Conservation (phyloP, 2,113 vertebrate genomes). For the zebrafish (Danio rerio) region GRCz12tu NC_133178.1:64252501-64253000, state of each 20-base stretch:
- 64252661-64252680: not conserved
- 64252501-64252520: not conserved
- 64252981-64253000: slow-evolving; percentile 3
- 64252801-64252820: not conserved
- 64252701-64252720: not conserved
- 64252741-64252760: not conserved
- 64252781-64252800: slow-evolving; percentile 38
- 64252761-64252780: slow-evolving; percentile 39
- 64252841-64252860: slow-evolving; percentile 28
- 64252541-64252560: not conserved
- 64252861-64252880: slow-evolving; percentile 1
- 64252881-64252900: not conserved
- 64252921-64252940: slow-evolving; percentile 9
- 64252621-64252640: not conserved
- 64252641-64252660: not conserved
- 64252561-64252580: not conserved
- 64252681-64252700: not conserved
- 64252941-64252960: slow-evolving; percentile 2
- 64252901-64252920: not conserved
- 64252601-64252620: not conserved
- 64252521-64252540: not conserved
- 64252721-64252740: slow-evolving; percentile 13
- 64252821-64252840: slow-evolving; percentile 19
- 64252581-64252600: not conserved
- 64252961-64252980: not conserved